phyloP scores from a whole-genome alignment of 2,888 invertebrate species.

The Eutolmus rufibarbis region DNA sequence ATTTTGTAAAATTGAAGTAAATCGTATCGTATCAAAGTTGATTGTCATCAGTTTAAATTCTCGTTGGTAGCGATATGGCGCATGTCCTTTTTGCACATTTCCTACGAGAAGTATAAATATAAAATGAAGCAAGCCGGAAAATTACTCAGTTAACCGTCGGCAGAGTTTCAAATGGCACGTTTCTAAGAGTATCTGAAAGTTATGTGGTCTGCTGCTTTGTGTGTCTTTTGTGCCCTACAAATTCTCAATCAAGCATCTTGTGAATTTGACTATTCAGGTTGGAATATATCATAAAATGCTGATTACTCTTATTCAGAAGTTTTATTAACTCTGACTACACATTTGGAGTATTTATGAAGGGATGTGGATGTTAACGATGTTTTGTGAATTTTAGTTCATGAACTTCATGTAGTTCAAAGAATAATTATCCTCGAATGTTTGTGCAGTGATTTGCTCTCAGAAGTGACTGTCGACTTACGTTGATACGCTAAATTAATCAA shows the following conservation, averaged over 20 bases:
- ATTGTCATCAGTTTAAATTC: neutral
- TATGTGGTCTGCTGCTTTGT: neutral
- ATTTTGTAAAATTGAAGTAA: neutral
- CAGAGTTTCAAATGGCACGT: neutral
- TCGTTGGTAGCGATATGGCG: neutral
- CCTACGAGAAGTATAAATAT: neutral
- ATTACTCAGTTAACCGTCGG: conserved; percentile 21
- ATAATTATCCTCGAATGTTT: neutral
- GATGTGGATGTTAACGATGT: neutral
- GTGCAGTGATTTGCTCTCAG: neutral
- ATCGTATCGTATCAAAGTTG: neutral
- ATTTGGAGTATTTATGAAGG: neutral
- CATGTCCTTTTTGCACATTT: neutral
- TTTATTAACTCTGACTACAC: neutral
- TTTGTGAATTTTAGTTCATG: neutral
- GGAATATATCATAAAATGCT: neutral
- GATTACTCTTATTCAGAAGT: neutral
- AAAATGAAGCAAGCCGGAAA: neutral
- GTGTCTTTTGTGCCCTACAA: neutral
- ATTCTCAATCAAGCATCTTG: neutral
- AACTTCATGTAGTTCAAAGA: neutral
- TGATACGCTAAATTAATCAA: too few species aligned
- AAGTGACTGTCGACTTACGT: neutral
- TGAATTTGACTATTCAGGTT: conserved; percentile 7
- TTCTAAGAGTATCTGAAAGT: neutral